Base-by-base conservation (phyloP, 2,797 vertebrate species). In the Allobates femoralis region DNA sequence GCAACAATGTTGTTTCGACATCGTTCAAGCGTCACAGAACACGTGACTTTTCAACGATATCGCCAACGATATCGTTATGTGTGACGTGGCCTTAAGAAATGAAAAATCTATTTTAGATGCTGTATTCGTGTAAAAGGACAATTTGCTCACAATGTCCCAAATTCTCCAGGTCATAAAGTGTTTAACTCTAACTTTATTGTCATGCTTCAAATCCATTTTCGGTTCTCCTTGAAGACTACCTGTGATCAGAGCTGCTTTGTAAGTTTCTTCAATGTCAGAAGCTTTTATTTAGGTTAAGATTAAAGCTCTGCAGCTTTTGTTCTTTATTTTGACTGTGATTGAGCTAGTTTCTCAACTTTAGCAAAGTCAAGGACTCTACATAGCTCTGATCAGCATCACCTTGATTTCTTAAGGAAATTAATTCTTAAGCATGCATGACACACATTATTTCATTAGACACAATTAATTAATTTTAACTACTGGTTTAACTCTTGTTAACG, bases 331-430 rank as follows among this genome's bases (percentile, higher is more conserved):
- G 78, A 19, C 60, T 66, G 41, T 53, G 60, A 67, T 67, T 81
- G 34, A 79, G 56, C 32, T 18, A 60, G 60, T 79, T 50, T 79
- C 34, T 41, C 14, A 28, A 23, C 56, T 79, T 62, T 62, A 46
- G 18, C 77, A 79, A 79, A 62, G 56, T 79, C 77, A 79, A 79
- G 56, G 55, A 60, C 76, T 79, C 41, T 37, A 23, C 77, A 41
- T 60, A 41, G 23, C 26, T 79, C n/a, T 46, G 56, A 60, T 79
- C 23, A 60, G 77, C 55, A 60, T 55, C 55, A 41, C 14, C 53
- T 79, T 62, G 55, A 60, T 18, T 50, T 62, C 77, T 79, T 62
- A 41, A 41, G 58, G 3, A 79, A 79, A 60, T 79, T n/a, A 79
- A 79, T 79, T n/a, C 10, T 41, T n/a, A 62, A 37, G 30, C 32